Conservation (phyloP, 2,113 vertebrate species). For the Tachysurus vachellii region DNA sequence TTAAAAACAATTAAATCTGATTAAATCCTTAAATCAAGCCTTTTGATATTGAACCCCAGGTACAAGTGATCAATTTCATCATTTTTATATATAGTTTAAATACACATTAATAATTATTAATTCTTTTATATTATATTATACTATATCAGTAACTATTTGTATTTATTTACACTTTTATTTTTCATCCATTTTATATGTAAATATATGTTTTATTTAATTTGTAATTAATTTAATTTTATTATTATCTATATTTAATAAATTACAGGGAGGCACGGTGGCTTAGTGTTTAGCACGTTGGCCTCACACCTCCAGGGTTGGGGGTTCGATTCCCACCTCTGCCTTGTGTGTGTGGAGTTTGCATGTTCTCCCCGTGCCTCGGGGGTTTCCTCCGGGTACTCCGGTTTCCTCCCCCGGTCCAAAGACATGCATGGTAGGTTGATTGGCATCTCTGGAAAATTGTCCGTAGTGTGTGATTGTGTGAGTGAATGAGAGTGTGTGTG, state of each 20-base stretch:
- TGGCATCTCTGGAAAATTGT: too few species aligned
- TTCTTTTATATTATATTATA: neutral
- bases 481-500: too few species aligned
- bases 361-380: too few species aligned
- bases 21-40: neutral
- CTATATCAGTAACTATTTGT: too few species aligned
- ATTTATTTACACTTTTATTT: neutral
- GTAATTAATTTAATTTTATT: neutral
- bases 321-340: too few species aligned
- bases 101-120: neutral
- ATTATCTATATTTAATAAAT: neutral
- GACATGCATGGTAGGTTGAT: too few species aligned
- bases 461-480: too few species aligned
- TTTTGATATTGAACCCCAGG: neutral
- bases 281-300: neutral
- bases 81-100: neutral
- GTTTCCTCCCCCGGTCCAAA: too few species aligned
- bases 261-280: too few species aligned
- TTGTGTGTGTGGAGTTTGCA: too few species aligned
- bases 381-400: too few species aligned
- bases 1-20: neutral
- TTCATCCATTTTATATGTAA: neutral
- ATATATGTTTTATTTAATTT: neutral
- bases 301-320: neutral
- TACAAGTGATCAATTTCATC: neutral